Evolutionary conservation across 2,797 vertebrate genomes (phyloP).

Genomic region (Cuniculus paca): DNA sequence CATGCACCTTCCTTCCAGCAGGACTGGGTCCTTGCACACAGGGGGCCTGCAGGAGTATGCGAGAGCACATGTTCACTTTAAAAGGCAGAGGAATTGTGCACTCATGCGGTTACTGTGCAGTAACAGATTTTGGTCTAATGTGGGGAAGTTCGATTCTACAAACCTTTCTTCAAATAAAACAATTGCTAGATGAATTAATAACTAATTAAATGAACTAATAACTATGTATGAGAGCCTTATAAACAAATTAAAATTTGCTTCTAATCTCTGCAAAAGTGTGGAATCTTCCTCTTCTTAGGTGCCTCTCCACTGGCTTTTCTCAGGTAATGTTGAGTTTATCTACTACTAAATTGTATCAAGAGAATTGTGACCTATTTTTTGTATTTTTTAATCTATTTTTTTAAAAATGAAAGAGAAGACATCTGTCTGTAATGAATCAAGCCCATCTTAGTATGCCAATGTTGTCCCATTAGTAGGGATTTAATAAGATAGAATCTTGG

Average conservation of each 20-base stretch:
- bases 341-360: background rate
- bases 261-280: background rate
- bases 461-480: background rate
- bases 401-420: background rate
- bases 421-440: background rate
- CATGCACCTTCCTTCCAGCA: accelerated
- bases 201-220: background rate
- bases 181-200: background rate
- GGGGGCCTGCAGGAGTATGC: accelerated
- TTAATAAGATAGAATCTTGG: background rate
- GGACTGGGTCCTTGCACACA: accelerated
- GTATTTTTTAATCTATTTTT: too few species aligned
- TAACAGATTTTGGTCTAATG: background rate
- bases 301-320: background rate
- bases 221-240: background rate
- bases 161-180: background rate
- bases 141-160: background rate
- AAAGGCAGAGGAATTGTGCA: background rate
- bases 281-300: too few species aligned
- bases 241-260: slow-evolving; percentile 11
- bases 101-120: background rate
- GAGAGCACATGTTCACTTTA: background rate
- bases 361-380: background rate
- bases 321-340: background rate
- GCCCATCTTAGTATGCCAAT: background rate